Evolutionary conservation across 2,797 vertebrate genomes (phyloP).

Genomic region (Cottoperca gobio): DNA sequence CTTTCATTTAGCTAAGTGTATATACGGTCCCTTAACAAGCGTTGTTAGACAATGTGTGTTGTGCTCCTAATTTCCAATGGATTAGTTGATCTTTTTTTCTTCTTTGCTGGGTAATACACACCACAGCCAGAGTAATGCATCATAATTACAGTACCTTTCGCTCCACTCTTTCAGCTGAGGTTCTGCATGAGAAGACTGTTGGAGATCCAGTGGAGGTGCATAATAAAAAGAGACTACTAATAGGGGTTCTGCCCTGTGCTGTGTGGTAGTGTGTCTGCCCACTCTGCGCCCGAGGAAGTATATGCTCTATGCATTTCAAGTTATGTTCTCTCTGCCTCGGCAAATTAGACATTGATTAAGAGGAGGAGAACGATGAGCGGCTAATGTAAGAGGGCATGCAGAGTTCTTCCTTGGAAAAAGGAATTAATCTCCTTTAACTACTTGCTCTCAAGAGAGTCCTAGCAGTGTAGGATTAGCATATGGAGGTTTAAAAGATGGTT

Average conservation of each 20-base stretch:
- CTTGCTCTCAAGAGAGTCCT: slow-evolving; percentile 56
- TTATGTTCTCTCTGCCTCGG: slow-evolving; percentile 50
- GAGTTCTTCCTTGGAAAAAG: slow-evolving; percentile 62
- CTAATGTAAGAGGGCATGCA: slow-evolving; percentile 61
- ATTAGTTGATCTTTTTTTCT: slow-evolving; percentile 51
- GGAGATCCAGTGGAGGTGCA: slow-evolving; percentile 40
- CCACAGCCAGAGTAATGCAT: slow-evolving; percentile 47
- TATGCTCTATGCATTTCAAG: slow-evolving; percentile 50
- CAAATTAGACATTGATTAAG: slow-evolving; percentile 77
- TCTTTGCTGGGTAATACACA: slow-evolving; percentile 27
- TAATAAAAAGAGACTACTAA: slow-evolving; percentile 57
- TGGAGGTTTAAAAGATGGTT: slow-evolving; percentile 44
- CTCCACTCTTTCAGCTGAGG: slow-evolving; percentile 37
- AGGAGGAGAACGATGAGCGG: slow-evolving; percentile 44
- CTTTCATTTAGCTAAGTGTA: slow-evolving; percentile 58
- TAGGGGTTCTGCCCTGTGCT: slow-evolving; percentile 54
- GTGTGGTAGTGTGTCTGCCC: slow-evolving; percentile 17
- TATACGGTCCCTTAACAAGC: slow-evolving; percentile 28
- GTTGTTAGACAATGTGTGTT: slow-evolving; percentile 37
- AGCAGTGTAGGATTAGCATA: slow-evolving; percentile 55
- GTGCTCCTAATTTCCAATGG: slow-evolving; percentile 29
- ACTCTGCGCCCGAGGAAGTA: slow-evolving; percentile 29
- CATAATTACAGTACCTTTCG: slow-evolving; percentile 46
- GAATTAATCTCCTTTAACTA: slow-evolving; percentile 77
- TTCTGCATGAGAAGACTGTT: slow-evolving; percentile 36